phyloP scores from a whole-genome alignment of 1,140 invertebrate species.

The Ectropis grisescens region DNA sequence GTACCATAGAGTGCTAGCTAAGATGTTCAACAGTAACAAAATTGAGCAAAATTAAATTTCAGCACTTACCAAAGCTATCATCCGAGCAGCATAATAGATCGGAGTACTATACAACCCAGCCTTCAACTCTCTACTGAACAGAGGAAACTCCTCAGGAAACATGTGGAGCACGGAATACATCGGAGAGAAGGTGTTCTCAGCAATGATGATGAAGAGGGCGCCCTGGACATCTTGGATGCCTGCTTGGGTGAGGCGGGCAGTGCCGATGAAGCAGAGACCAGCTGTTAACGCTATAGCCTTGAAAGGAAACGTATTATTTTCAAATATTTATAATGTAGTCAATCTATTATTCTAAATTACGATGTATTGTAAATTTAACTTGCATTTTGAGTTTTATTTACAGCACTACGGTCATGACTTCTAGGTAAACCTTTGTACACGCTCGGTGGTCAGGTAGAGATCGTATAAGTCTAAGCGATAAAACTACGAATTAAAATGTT shows the following conservation, averaged over 20 bases:
- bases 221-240: constrained; percentile 89
- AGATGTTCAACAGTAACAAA: too few relatives aligned
- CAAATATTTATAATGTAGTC: too few relatives aligned
- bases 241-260: constrained; percentile 76
- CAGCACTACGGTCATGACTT: too few relatives aligned
- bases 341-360: too few relatives aligned
- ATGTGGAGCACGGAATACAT: constrained; percentile 87
- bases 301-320: too few relatives aligned
- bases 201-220: constrained; percentile 85
- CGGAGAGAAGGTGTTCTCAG: constrained; percentile 88
- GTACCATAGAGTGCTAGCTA: too few relatives aligned
- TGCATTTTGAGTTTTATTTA: too few relatives aligned
- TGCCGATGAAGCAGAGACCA: constrained; percentile 83
- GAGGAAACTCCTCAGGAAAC: constrained; percentile 83
- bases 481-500: constrained; percentile 1
- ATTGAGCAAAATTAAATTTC: too few relatives aligned
- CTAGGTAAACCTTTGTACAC: too few relatives aligned
- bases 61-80: constrained; percentile 83
- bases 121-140: constrained; percentile 83
- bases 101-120: constrained; percentile 81
- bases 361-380: too few relatives aligned
- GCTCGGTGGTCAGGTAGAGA: too few relatives aligned
- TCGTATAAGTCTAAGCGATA: too few relatives aligned
- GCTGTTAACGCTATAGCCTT: constrained; percentile 82
- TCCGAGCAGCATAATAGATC: constrained; percentile 82